Conservation (phyloP, 2,113 vertebrate species). For the Cinclus mexicanus region DNA sequence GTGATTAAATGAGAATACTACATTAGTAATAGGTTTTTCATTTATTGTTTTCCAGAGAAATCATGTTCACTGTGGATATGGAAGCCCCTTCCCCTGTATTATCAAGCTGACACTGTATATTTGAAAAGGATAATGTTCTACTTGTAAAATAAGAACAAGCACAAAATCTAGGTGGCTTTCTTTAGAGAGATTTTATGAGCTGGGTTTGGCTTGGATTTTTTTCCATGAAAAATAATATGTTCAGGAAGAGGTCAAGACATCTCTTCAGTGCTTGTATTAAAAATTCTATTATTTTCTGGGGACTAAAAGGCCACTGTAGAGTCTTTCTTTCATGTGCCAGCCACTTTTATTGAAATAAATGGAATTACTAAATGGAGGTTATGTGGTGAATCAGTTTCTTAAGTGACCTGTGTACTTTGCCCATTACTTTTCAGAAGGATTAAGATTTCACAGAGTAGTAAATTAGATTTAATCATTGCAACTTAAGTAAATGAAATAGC, state of each 20-base stretch:
- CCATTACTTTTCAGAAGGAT: constrained; percentile 16
- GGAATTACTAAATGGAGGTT: constrained; percentile 34
- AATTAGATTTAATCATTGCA: constrained; percentile 41
- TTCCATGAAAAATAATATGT: background rate
- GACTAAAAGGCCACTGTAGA: background rate
- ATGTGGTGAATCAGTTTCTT: constrained; percentile 34
- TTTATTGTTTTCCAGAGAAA: constrained; percentile 32
- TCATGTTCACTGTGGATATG: background rate
- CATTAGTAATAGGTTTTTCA: constrained; percentile 7
- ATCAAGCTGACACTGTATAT: constrained; percentile 16
- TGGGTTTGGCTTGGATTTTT: constrained; percentile 9
- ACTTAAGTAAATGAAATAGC: constrained; percentile 22
- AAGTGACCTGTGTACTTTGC: constrained; percentile 14
- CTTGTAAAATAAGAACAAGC: background rate
- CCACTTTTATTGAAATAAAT: constrained; percentile 50
- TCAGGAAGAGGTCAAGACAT: constrained; percentile 6
- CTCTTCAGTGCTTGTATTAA: constrained; percentile 3
- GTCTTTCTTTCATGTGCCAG: background rate
- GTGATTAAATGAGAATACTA: constrained; percentile 47
- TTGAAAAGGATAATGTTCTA: constrained; percentile 17
- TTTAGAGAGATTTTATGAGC: background rate
- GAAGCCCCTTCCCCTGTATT: constrained; percentile 2
- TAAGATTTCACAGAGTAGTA: constrained; percentile 17
- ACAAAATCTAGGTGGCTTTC: background rate
- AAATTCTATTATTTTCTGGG: constrained; percentile 20